These are phyloP conservation scores for Melitaea athalia DNA, from an alignment of 2,888 invertebrate genomes.

Conservation along the genomic window DNA sequence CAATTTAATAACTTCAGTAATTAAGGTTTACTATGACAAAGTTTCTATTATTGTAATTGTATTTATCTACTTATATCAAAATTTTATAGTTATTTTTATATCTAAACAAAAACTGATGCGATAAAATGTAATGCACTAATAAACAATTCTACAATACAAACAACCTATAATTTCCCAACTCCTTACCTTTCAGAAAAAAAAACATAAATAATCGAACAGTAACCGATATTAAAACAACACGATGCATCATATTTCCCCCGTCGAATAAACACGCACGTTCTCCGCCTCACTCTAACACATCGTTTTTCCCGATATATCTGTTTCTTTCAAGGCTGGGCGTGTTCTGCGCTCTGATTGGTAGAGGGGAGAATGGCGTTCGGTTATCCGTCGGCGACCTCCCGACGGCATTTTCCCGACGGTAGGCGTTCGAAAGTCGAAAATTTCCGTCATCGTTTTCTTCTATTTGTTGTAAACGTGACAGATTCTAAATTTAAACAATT, in stretches of 20 bases:
- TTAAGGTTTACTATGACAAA: background rate
- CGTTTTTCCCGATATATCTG: constrained; percentile 56
- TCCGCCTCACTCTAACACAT: constrained; percentile 51
- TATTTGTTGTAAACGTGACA: constrained; percentile 34
- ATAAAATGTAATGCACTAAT: constrained; percentile 29
- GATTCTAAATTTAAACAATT: too few species aligned
- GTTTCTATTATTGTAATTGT: background rate
- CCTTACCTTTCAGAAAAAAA: constrained; percentile 65
- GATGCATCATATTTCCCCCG: constrained; percentile 80
- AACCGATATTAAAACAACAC: constrained; percentile 79
- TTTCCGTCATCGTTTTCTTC: constrained; percentile 45
- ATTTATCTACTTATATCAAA: background rate
- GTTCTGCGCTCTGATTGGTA: constrained; percentile 70
- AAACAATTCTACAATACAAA: constrained; percentile 27
- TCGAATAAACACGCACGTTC: constrained; percentile 66
- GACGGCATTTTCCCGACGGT: constrained; percentile 80
- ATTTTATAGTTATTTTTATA: constrained; percentile 12
- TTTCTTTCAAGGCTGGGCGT: constrained; percentile 68
- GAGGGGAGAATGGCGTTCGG: constrained; percentile 67
- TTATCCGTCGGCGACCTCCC: constrained; percentile 63
- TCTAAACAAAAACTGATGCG: constrained; percentile 11
- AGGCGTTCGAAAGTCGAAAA: constrained; percentile 66
- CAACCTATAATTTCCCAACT: constrained; percentile 43
- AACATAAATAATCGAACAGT: constrained; percentile 73
- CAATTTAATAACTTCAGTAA: background rate